Evolutionary conservation across 2,888 invertebrate genomes (phyloP).

Genomic region (Ochropacha duplaris): DNA sequence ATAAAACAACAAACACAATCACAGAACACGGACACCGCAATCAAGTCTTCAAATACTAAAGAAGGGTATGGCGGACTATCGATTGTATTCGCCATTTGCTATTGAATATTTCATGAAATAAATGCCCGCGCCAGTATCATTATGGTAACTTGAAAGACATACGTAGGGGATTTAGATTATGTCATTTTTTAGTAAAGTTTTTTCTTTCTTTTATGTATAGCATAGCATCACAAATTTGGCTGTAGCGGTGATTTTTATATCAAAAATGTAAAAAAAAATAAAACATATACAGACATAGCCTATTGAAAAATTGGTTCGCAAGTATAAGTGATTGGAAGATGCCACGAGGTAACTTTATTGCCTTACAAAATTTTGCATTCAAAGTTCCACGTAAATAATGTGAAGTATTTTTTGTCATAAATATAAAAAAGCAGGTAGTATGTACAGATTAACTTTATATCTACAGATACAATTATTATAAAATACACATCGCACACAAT

Average conservation of each 20-base stretch:
- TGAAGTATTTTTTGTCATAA: no score
- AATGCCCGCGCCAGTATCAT: constrained; percentile 20
- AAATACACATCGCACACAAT: not conserved
- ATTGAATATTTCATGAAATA: constrained; percentile 37
- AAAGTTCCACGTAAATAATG: no score
- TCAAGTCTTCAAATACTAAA: constrained; percentile 31
- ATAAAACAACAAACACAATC: constrained; percentile 2
- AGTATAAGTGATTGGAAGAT: no score
- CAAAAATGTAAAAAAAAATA: no score
- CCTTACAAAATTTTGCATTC: no score
- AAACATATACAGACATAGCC: no score
- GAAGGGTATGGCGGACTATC: constrained; percentile 18
- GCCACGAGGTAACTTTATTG: no score
- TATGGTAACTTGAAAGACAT: not conserved
- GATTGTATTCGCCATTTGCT: constrained; percentile 24
- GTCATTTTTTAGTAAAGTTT: not conserved
- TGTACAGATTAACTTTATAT: not conserved
- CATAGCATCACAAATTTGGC: no score
- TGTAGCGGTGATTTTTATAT: no score
- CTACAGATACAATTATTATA: not conserved
- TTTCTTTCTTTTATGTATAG: no score
- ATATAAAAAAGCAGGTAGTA: not conserved
- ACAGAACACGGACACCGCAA: constrained; percentile 12
- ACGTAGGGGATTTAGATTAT: not conserved
- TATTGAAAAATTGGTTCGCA: no score